Conservation (phyloP, 35 echinoderm and acorn worm species). For the Lytechinus variegatus region DNA sequence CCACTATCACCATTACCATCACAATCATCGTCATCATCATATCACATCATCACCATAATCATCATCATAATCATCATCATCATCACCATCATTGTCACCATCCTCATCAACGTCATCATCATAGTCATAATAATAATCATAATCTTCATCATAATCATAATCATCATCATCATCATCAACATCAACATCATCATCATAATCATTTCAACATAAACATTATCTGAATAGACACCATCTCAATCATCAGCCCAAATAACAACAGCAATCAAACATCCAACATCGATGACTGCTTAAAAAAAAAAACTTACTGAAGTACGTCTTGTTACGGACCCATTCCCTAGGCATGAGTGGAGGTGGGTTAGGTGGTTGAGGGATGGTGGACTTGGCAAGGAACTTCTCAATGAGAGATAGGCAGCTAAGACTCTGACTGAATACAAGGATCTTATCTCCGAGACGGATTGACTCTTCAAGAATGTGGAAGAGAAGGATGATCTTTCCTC, state of each 20-base stretch:
- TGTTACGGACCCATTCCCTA: slow-evolving; percentile 80
- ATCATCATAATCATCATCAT: neutral
- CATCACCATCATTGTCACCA: neutral
- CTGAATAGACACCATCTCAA: neutral
- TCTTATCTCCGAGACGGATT: slow-evolving; percentile 83
- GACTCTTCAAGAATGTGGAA: slow-evolving; percentile 90
- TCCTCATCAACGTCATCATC: neutral
- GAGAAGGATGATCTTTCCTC: slow-evolving; percentile 93
- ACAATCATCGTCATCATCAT: neutral
- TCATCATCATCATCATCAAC: no score
- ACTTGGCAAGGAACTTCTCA: slow-evolving; percentile 87
- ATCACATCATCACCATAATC: neutral
- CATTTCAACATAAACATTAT: no score
- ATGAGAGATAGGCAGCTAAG: slow-evolving; percentile 83
- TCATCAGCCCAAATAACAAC: neutral
- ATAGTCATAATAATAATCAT: neutral
- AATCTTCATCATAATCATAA: no score
- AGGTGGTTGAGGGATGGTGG: slow-evolving; percentile 68
- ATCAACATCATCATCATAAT: no score
- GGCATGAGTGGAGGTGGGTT: slow-evolving; percentile 77
- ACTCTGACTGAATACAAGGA: slow-evolving; percentile 97
- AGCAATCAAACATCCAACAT: neutral
- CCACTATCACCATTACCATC: neutral
- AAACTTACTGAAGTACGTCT: slow-evolving; percentile 93
- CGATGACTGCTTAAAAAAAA: neutral